Percentiles rank a stretch among this genome's conserved stretches.
phyloP scores from a whole-genome alignment of 2,888 invertebrate species.

The Disparrhopalites patrizii region DNA sequence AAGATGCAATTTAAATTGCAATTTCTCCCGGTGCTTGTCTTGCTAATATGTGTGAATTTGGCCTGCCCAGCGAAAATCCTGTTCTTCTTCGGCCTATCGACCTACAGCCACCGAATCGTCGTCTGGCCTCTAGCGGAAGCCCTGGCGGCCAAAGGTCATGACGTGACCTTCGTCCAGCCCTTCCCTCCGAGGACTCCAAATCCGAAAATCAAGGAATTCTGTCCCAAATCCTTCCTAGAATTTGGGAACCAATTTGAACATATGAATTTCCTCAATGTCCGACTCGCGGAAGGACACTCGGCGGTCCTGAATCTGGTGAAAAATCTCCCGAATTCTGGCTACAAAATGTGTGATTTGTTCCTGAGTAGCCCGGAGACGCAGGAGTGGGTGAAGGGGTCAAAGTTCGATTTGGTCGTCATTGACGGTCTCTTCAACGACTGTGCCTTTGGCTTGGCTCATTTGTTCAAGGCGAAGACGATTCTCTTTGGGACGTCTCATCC shows the following conservation, averaged over 20 bases:
- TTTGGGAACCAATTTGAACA: background rate
- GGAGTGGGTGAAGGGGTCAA: slow-evolving; percentile 30
- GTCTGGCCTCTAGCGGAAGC: slow-evolving; percentile 28
- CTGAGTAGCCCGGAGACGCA: slow-evolving; percentile 21
- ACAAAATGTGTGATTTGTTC: slow-evolving; percentile 30
- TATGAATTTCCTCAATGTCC: background rate
- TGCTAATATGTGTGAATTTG: no score
- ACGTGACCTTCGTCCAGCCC: slow-evolving; percentile 39
- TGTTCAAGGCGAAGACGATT: slow-evolving; percentile 33
- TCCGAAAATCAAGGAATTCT: slow-evolving; percentile 31
- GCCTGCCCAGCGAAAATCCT: slow-evolving; percentile 18
- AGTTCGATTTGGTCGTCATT: slow-evolving; percentile 38
- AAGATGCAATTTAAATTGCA: no score
- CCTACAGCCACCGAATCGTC: slow-evolving; percentile 25
- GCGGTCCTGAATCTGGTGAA: background rate
- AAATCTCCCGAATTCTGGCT: slow-evolving; percentile 10
- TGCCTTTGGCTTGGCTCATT: slow-evolving; percentile 35
- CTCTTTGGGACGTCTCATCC: slow-evolving; percentile 33
- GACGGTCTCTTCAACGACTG: slow-evolving; percentile 43
- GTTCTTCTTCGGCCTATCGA: slow-evolving; percentile 22
- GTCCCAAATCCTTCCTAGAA: slow-evolving; percentile 10
- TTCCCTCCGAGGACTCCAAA: slow-evolving; percentile 31
- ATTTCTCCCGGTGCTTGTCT: no score
- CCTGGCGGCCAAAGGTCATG: slow-evolving; percentile 38
- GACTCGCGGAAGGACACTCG: background rate